A percentile compares a stretch with the other conserved stretches of the same genome.
These are phyloP conservation scores for Abrostola triplasia DNA, from an alignment of 2,888 invertebrate species.

Conservation along the genomic window DNA sequence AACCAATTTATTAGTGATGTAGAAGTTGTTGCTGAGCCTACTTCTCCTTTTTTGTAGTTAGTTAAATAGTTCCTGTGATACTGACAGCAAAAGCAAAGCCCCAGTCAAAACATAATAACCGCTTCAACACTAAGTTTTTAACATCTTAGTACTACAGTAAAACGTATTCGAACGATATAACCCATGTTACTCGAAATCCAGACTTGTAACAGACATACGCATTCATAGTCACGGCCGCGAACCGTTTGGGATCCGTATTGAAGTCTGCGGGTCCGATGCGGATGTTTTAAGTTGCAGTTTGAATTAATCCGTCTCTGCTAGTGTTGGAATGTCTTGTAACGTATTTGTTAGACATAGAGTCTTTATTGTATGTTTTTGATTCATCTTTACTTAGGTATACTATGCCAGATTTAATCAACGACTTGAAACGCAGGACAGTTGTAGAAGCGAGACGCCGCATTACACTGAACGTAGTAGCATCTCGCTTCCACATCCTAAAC, in stretches of 20 bases:
- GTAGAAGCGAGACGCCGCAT: no score
- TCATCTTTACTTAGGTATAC: no score
- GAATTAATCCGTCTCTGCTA: slow-evolving; percentile 32
- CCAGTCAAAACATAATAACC: no score
- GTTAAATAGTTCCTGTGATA: no score
- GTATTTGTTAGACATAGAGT: neutral
- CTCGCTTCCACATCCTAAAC: no score
- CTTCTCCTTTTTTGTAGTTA: no score
- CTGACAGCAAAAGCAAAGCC: no score
- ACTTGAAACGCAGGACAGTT: no score
- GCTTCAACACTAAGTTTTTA: slow-evolving; percentile 13
- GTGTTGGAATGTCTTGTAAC: slow-evolving; percentile 2
- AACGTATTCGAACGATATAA: slow-evolving; percentile 40
- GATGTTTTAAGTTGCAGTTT: slow-evolving; percentile 45
- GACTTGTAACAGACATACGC: slow-evolving; percentile 37
- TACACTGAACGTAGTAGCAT: no score
- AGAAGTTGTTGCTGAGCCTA: no score
- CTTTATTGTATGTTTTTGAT: neutral
- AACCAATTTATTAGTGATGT: no score
- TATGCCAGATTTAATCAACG: no score
- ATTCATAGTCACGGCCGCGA: slow-evolving; percentile 51
- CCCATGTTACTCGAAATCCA: slow-evolving; percentile 35
- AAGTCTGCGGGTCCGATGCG: slow-evolving; percentile 32
- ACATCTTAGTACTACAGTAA: slow-evolving; percentile 23
- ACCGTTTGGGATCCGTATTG: slow-evolving; percentile 46